Evolutionary conservation across 2,888 invertebrate genomes (phyloP), one percentile per base, ranked within the genome.

Genomic region (Deilephila elpenor): DNA sequence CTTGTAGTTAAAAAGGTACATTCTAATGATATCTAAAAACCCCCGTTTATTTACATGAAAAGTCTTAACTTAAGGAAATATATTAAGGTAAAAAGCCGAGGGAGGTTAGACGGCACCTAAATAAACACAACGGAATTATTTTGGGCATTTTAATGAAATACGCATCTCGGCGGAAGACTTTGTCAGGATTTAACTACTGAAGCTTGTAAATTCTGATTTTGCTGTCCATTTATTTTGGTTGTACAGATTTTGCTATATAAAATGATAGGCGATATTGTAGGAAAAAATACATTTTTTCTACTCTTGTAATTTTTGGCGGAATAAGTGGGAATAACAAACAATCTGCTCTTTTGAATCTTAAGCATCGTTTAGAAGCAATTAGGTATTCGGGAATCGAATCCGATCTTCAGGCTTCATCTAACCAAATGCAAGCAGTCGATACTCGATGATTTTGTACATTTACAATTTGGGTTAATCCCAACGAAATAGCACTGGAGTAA

Each of bases 111-210:
- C 25, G 71, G 62, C 34, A 61, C 71, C 71, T 37, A 59, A 60
- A 62, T 74, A 74, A 74, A 74, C 34, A 29, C 34, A 37, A 37
- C 3, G 53, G 71, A 74, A 74, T 71, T 74, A 74, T 71, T 62
- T 71, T 61, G 56, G 5, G 25, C 53, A 19, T 60, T 70, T 71
- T 73, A 73, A 71, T 73, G 60, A 61, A 71, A 73, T 25, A 61
- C 61, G 25, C 71, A 59, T 34, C 70, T 59, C 60, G 19, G 29
- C 44, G 25, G 20, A 44, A 71, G 44, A 60, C 59, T 37, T 71
- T 71, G 17, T 44, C 37, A 29, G 14, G 20, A 59, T 20, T 59
- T 29, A 14, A 29, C 29, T 5, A 25, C 14, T 60, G 44, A 44
- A 25, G 29, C 25, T 25, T 25, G 25, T 25, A 20, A 20, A 37